These are phyloP conservation scores for Darevskia nairensis DNA, from an alignment of 2,797 vertebrate species.

Conservation along the genomic window DNA sequence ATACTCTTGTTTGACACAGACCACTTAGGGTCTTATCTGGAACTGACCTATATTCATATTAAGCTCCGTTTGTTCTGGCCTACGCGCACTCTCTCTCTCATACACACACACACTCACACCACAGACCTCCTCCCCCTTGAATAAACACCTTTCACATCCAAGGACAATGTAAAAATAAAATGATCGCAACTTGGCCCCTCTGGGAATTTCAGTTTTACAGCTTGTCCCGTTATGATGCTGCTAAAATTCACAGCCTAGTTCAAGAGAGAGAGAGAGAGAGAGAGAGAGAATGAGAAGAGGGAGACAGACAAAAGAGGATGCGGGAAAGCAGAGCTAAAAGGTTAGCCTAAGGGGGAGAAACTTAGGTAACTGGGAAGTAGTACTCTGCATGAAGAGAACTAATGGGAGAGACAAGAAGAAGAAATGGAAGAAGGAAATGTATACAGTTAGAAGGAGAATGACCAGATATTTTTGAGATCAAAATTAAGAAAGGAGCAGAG, in stretches of 20 bases:
- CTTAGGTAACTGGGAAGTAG: neutral
- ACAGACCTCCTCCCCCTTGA: slow-evolving; percentile 68
- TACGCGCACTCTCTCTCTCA: slow-evolving; percentile 59
- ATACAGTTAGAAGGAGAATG: slow-evolving; percentile 5
- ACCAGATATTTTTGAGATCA: neutral
- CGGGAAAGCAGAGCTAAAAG: neutral
- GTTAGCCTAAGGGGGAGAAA: slow-evolving; percentile 19
- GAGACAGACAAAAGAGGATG: slow-evolving; percentile 56
- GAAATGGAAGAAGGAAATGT: neutral
- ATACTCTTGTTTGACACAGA: slow-evolving; percentile 55
- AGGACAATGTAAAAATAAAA: slow-evolving; percentile 85
- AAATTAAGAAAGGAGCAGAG: neutral
- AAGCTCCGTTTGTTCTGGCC: slow-evolving; percentile 70
- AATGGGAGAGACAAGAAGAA: neutral
- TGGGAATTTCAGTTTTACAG: slow-evolving; percentile 73
- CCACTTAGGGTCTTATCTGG: slow-evolving; percentile 62
- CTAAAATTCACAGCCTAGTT: slow-evolving; percentile 73
- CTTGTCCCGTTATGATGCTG: slow-evolving; percentile 63
- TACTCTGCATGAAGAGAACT: neutral
- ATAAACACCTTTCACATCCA: slow-evolving; percentile 76
- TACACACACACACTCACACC: slow-evolving; percentile 13
- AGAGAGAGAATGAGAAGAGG: slow-evolving; percentile 70
- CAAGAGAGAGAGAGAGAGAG: slow-evolving; percentile 58
- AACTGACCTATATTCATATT: slow-evolving; percentile 76
- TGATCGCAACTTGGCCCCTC: slow-evolving; percentile 71